Conservation (phyloP, 1,140 invertebrate species). For the Holotrichia oblita region DNA sequence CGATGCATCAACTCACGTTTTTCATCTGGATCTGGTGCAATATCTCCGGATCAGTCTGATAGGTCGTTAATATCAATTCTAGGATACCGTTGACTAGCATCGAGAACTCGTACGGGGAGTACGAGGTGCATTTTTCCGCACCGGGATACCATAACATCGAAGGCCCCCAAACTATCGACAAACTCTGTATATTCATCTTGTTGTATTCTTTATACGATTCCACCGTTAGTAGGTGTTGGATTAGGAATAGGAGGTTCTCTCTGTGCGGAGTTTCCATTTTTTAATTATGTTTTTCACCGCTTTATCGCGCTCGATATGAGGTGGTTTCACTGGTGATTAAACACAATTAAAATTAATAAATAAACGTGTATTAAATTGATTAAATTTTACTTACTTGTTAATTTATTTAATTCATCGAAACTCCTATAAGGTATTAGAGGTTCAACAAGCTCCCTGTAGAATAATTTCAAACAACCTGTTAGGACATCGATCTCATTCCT, state of each 20-base stretch:
- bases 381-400: slow-evolving; percentile 40
- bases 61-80: slow-evolving; percentile 21
- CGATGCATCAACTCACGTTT: slow-evolving; percentile 33
- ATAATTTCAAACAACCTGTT: slow-evolving; percentile 91
- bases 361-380: not conserved
- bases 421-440: slow-evolving; percentile 84
- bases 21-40: not conserved
- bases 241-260: slow-evolving; percentile 80
- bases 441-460: slow-evolving; percentile 91
- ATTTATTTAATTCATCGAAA: slow-evolving; percentile 71
- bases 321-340: not conserved
- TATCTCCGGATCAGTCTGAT: slow-evolving; percentile 16
- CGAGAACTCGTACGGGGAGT: not conserved
- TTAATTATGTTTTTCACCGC: slow-evolving; percentile 29
- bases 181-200: slow-evolving; percentile 57
- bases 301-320: not conserved
- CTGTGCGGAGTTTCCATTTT: slow-evolving; percentile 47
- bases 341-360: no score
- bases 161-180: slow-evolving; percentile 57
- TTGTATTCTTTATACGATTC: slow-evolving; percentile 53
- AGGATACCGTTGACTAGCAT: slow-evolving; percentile 20
- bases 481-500: slow-evolving; percentile 89
- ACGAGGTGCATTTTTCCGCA: not conserved
- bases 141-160: slow-evolving; percentile 49
- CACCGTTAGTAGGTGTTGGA: slow-evolving; percentile 78